phyloP scores from a whole-genome alignment of 2,797 vertebrate genomes.

The Coregonus suidteri region DNA sequence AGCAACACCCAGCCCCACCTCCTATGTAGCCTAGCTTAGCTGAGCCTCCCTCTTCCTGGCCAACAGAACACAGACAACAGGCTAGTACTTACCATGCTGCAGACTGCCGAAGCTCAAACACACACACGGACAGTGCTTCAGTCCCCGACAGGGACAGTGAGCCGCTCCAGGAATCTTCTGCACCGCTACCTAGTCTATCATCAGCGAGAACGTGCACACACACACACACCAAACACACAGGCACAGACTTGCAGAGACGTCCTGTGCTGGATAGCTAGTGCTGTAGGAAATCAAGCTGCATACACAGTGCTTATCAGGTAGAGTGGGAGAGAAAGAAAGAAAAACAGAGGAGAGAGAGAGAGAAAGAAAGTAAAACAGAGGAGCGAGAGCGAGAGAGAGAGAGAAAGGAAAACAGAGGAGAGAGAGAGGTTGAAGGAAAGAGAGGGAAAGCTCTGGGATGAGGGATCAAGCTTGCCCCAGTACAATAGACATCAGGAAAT shows the following conservation, averaged over 20 bases:
- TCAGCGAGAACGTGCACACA: not conserved
- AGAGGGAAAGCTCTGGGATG: constrained; percentile 8
- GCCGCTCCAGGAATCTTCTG: constrained; percentile 39
- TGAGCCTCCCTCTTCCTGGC: constrained; percentile 13
- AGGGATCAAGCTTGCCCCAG: constrained; percentile 12
- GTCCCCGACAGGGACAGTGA: constrained; percentile 25
- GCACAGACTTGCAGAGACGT: not conserved
- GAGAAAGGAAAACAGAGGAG: no score
- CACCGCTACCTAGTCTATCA: constrained; percentile 13
- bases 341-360: no score
- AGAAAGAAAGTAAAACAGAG: no score
- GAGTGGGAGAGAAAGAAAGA: no score
- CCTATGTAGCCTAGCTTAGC: constrained; percentile 19
- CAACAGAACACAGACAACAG: constrained; percentile 32
- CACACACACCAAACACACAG: constrained; percentile 17
- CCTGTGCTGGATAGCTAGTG: constrained; percentile 19
- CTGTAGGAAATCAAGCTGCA: constrained; percentile 21
- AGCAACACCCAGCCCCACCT: constrained; percentile 17
- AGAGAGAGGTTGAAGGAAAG: not conserved
- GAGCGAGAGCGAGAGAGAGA: no score
- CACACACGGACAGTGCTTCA: no score
- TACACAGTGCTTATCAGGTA: constrained; percentile 27
- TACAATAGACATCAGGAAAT: constrained; percentile 17
- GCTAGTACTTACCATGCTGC: constrained; percentile 65
- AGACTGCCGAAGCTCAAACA: constrained; percentile 24